Conservation (phyloP, 2,888 invertebrate species). For the Blastobasis adustella region DNA sequence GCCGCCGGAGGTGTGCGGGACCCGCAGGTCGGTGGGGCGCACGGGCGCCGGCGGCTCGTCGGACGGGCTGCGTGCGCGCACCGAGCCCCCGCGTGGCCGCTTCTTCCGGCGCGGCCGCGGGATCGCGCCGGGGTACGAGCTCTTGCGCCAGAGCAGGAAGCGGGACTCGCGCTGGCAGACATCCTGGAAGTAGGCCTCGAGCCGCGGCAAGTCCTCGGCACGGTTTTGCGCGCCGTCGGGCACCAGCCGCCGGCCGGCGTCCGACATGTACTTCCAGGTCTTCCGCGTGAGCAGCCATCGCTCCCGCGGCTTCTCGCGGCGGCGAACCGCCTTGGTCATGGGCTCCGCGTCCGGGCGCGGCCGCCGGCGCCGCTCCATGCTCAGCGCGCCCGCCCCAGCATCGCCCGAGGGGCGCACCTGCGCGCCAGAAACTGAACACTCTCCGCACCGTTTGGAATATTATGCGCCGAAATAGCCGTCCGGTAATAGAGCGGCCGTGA, state of each 20-base stretch:
- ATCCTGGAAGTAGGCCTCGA: constrained; percentile 89
- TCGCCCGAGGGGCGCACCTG: constrained; percentile 56
- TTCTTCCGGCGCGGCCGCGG: constrained; percentile 73
- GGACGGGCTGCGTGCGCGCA: constrained; percentile 78
- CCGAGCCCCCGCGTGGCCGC: constrained; percentile 79
- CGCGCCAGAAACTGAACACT: constrained; percentile 60
- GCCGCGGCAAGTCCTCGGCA: constrained; percentile 84
- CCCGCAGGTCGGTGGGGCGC: constrained; percentile 63
- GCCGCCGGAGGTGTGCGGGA: constrained; percentile 74
- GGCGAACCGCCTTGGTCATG: constrained; percentile 75
- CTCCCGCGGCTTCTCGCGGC: constrained; percentile 79
- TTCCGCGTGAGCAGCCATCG: constrained; percentile 91
- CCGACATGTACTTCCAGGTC: constrained; percentile 95
- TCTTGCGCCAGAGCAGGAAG: constrained; percentile 88
- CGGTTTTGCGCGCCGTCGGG: constrained; percentile 86
- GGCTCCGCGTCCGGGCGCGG: constrained; percentile 65
- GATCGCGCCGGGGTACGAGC: constrained; percentile 85
- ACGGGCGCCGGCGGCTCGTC: constrained; percentile 73
- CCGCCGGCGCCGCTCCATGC: constrained; percentile 58
- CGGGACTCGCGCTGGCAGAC: constrained; percentile 85
- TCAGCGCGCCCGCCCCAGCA: constrained; percentile 27
- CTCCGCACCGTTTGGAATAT: constrained; percentile 58
- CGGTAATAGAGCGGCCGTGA: constrained; percentile 70
- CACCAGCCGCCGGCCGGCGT: constrained; percentile 88
- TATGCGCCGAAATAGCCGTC: constrained; percentile 68